A percentile compares a stretch with the other conserved stretches of the same genome.
Conservation (phyloP, 2,888 invertebrate genomes). For the Rapana venosa region DNA sequence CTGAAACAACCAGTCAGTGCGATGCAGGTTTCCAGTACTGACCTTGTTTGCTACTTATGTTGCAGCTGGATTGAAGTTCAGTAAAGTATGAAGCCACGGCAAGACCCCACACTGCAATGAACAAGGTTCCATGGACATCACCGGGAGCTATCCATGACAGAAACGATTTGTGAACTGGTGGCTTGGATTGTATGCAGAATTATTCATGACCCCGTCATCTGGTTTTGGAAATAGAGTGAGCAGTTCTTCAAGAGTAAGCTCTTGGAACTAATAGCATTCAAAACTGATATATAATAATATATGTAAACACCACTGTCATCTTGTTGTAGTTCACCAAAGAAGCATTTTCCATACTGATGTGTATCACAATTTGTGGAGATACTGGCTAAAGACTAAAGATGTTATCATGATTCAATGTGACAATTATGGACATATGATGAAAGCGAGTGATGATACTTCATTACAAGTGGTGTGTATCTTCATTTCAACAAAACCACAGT, state of each 20-base stretch:
- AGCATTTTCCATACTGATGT: background rate
- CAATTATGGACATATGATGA: too few relatives aligned
- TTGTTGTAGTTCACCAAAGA: background rate
- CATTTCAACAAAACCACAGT: too few relatives aligned
- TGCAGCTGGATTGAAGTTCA: slow-evolving; percentile 71
- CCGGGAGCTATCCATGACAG: background rate
- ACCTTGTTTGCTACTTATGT: slow-evolving; percentile 47
- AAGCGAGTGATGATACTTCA: too few relatives aligned
- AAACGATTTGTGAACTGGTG: background rate
- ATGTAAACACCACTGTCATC: background rate
- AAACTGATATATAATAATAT: too few relatives aligned
- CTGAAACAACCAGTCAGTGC: too few relatives aligned
- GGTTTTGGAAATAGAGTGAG: too few relatives aligned
- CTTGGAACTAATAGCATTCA: too few relatives aligned
- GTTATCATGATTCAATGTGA: too few relatives aligned
- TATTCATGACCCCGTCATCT: too few relatives aligned
- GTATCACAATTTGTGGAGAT: background rate
- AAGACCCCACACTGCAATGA: background rate
- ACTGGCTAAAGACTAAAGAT: too few relatives aligned
- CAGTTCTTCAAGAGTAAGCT: too few relatives aligned
- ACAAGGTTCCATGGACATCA: background rate
- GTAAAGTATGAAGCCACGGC: slow-evolving; percentile 61
- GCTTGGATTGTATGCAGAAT: background rate
- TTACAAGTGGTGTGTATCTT: too few relatives aligned
- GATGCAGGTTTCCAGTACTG: background rate